Evolutionary conservation across 2,888 invertebrate species (phyloP).

Genomic region (Acanthosepion esculentum): DNA sequence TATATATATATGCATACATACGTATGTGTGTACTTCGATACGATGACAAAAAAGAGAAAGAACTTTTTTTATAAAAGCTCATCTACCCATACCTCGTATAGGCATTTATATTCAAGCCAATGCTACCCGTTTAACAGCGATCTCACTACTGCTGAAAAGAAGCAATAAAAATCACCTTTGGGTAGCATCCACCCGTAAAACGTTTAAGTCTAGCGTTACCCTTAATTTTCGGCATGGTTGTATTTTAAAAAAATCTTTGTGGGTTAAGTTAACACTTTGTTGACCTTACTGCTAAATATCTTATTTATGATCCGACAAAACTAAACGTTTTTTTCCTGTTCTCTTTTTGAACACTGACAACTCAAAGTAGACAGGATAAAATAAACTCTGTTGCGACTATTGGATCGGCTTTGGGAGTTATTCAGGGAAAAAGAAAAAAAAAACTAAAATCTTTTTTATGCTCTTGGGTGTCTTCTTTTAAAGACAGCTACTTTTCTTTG

Average conservation of each 20-base stretch:
- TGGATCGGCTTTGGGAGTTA: background rate
- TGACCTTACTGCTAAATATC: background rate
- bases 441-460: too few species aligned
- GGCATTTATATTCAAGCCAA: background rate
- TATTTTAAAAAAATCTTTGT: background rate
- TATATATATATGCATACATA: background rate
- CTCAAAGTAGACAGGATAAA: background rate
- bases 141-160: background rate
- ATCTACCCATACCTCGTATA: background rate
- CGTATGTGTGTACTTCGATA: background rate
- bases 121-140: background rate
- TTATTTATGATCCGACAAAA: conserved; percentile 8
- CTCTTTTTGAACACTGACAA: background rate
- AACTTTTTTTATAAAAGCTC: background rate
- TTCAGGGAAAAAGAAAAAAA: too few species aligned
- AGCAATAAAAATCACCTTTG: background rate
- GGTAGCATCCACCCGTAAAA: conserved; percentile 33
- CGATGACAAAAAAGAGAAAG: background rate
- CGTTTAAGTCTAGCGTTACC: background rate
- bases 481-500: background rate
- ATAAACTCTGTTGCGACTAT: background rate
- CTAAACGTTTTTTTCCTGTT: conserved; percentile 16
- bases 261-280: background rate
- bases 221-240: background rate
- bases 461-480: background rate